Evolutionary conservation across 2,888 invertebrate species (phyloP).

Genomic region (Neelides folsomi): DNA sequence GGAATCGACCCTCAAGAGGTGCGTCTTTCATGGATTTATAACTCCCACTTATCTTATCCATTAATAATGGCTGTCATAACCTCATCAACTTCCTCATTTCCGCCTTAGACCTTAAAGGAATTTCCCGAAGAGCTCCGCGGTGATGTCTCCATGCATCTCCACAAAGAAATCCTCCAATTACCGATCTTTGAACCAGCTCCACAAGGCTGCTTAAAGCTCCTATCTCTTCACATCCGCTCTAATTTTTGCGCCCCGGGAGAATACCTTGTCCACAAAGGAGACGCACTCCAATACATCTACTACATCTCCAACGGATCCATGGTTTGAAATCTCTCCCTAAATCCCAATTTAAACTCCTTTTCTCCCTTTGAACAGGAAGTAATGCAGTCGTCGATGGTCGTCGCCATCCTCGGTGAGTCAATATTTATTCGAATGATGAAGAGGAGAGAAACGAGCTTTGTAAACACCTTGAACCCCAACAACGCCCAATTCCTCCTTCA

Average conservation of each 20-base stretch:
- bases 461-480: background rate
- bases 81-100: slow-evolving; percentile 6
- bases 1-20: slow-evolving; percentile 95
- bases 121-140: slow-evolving; percentile 92
- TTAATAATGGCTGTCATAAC: background rate
- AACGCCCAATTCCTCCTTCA: background rate
- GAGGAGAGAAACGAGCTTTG: background rate
- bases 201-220: slow-evolving; percentile 81
- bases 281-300: slow-evolving; percentile 83
- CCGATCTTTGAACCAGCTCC: slow-evolving; percentile 91
- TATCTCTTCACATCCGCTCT: slow-evolving; percentile 80
- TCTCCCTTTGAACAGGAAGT: slow-evolving; percentile 48
- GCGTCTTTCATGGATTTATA: slow-evolving; percentile 34
- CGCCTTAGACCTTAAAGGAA: slow-evolving; percentile 71
- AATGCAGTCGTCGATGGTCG: slow-evolving; percentile 89
- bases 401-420: slow-evolving; percentile 78
- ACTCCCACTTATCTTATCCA: no score
- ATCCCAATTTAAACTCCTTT: no score
- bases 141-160: slow-evolving; percentile 89
- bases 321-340: slow-evolving; percentile 35
- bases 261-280: slow-evolving; percentile 84
- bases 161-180: slow-evolving; percentile 81
- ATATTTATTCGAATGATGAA: background rate
- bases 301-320: slow-evolving; percentile 93
- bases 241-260: slow-evolving; percentile 95